These are phyloP conservation scores for Melanotaenia boesemani DNA, from an alignment of 2,797 vertebrate species.

Conservation along the genomic window DNA sequence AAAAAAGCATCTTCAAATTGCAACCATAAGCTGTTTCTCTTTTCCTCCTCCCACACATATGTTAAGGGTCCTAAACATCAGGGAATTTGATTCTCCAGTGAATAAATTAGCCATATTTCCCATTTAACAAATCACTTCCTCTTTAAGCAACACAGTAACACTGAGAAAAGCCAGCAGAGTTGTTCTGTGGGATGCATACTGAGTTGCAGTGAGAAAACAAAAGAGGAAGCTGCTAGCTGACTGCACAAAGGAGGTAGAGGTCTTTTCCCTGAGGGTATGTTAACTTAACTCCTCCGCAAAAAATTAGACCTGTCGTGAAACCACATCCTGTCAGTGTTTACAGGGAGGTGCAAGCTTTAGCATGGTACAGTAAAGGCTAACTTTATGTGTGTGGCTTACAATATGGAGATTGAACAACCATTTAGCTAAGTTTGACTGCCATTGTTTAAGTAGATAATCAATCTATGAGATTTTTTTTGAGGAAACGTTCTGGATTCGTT, in stretches of 20 bases:
- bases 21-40: slow-evolving; percentile 83
- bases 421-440: slow-evolving; percentile 20
- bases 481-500: background rate
- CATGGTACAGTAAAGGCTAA: slow-evolving; percentile 36
- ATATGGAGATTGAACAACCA: slow-evolving; percentile 34
- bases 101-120: slow-evolving; percentile 58
- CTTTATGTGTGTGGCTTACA: slow-evolving; percentile 13
- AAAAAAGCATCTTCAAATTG: slow-evolving; percentile 88
- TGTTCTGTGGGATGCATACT: slow-evolving; percentile 55
- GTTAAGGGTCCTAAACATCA: slow-evolving; percentile 68
- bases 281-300: slow-evolving; percentile 68
- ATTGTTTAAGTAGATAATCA: slow-evolving; percentile 24
- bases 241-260: slow-evolving; percentile 68
- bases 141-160: slow-evolving; percentile 31
- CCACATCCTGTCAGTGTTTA: slow-evolving; percentile 79
- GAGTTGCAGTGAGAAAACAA: slow-evolving; percentile 59
- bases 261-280: slow-evolving; percentile 65
- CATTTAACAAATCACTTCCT: slow-evolving; percentile 55
- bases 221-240: slow-evolving; percentile 50
- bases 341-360: slow-evolving; percentile 59
- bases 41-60: slow-evolving; percentile 62
- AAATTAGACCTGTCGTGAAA: slow-evolving; percentile 68
- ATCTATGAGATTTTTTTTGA: slow-evolving; percentile 18
- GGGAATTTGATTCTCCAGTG: slow-evolving; percentile 56
- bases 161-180: slow-evolving; percentile 44